Percentiles rank a stretch among this genome's conserved stretches.
Conservation (phyloP, 2,888 invertebrate genomes). For the Eupithecia tripunctaria region DNA sequence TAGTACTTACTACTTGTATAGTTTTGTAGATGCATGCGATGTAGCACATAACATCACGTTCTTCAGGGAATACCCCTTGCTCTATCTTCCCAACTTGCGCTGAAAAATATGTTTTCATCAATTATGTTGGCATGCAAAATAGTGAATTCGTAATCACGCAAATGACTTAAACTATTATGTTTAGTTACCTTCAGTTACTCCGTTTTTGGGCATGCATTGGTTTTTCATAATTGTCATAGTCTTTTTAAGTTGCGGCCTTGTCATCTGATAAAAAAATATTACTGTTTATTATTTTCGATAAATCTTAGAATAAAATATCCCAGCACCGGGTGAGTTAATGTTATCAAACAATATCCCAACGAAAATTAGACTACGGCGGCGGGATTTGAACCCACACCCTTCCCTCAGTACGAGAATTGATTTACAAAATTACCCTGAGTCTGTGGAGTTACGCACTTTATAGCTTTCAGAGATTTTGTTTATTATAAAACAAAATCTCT, state of each 20-base stretch:
- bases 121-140: background rate
- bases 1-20: slow-evolving; percentile 63
- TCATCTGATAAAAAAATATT: slow-evolving; percentile 60
- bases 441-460: no score
- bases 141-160: background rate
- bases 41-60: slow-evolving; percentile 71
- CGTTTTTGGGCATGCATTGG: slow-evolving; percentile 85
- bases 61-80: slow-evolving; percentile 67
- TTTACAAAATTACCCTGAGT: no score
- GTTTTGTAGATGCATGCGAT: slow-evolving; percentile 68
- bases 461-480: no score
- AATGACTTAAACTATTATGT: background rate
- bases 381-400: no score
- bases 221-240: slow-evolving; percentile 85
- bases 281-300: background rate
- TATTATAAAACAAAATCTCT: no score
- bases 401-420: no score
- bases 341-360: no score
- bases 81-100: slow-evolving; percentile 70
- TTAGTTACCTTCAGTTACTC: slow-evolving; percentile 77
- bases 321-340: no score
- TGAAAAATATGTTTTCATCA: slow-evolving; percentile 46
- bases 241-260: slow-evolving; percentile 84
- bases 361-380: no score
- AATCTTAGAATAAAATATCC: no score